These are phyloP conservation scores for Platynereis dumerilii DNA, from an alignment of 2,888 invertebrate genomes.

Conservation along the genomic window DNA sequence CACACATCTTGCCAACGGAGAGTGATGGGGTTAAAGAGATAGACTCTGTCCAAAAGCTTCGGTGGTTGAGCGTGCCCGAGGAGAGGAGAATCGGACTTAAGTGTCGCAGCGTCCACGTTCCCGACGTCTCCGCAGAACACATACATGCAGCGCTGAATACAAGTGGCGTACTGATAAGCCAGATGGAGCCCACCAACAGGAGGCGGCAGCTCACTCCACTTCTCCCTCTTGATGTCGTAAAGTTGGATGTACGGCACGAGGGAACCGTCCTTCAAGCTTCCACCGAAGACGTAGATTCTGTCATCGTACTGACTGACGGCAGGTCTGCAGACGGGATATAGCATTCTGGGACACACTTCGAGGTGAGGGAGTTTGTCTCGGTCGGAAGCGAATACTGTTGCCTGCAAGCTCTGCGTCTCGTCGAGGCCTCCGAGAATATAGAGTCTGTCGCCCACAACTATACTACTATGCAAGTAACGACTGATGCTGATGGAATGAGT, in stretches of 20 bases:
- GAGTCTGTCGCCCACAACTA: conserved; percentile 25
- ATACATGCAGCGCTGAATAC: conserved; percentile 29
- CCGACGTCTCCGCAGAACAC: conserved; percentile 32
- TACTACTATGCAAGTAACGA: conserved; percentile 38
- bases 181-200: conserved; percentile 24
- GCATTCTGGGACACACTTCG: conserved; percentile 37
- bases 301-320: conserved; percentile 31
- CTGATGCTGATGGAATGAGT: conserved; percentile 36
- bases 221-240: conserved; percentile 28
- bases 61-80: conserved; percentile 28
- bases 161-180: conserved; percentile 35
- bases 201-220: conserved; percentile 34
- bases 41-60: conserved; percentile 28
- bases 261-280: conserved; percentile 30
- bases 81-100: conserved; percentile 20
- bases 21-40: conserved; percentile 33
- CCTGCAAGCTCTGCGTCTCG: conserved; percentile 37
- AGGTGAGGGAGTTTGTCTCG: conserved; percentile 27
- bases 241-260: conserved; percentile 31
- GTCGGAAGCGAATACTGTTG: conserved; percentile 35
- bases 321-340: conserved; percentile 34
- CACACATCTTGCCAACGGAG: conserved; percentile 9
- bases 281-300: conserved; percentile 37
- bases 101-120: background rate
- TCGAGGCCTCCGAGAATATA: conserved; percentile 39